Evolutionary conservation across 2,113 vertebrate species (phyloP).

Genomic region (Xenus cinereus): DNA sequence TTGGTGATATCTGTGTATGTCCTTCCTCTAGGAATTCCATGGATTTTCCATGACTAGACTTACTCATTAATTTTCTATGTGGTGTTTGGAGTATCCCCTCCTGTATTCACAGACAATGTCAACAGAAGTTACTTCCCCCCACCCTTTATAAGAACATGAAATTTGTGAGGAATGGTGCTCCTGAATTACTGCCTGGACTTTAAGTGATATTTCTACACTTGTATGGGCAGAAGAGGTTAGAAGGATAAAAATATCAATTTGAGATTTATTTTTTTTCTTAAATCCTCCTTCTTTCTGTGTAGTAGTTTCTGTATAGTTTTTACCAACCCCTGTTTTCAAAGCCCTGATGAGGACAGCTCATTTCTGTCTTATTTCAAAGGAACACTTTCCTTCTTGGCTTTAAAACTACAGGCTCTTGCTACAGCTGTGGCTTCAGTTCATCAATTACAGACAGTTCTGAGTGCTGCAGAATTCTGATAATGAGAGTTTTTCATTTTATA

Average conservation of each 20-base stretch:
- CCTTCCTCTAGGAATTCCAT: not conserved
- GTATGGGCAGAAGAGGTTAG: not conserved
- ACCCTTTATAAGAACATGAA: not conserved
- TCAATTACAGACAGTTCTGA: not conserved
- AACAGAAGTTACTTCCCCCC: not conserved
- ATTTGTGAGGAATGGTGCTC: not conserved
- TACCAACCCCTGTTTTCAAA: constrained; percentile 1
- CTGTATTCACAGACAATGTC: not conserved
- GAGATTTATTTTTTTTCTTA: not conserved
- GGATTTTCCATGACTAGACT: not conserved
- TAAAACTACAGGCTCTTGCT: not conserved
- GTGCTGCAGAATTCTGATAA: constrained; percentile 38
- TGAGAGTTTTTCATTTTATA: constrained; percentile 27
- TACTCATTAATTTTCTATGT: not conserved
- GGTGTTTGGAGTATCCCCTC: not conserved
- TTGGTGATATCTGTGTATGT: not conserved
- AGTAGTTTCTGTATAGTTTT: not conserved
- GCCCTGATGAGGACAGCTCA: not conserved
- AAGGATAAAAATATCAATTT: not conserved
- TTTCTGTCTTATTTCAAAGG: constrained; percentile 24
- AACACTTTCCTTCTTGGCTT: not conserved
- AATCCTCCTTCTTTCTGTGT: not conserved
- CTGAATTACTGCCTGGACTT: not conserved
- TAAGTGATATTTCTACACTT: not conserved
- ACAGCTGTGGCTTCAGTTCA: constrained; percentile 31